Base-by-base conservation (phyloP, 2,113 vertebrate species). In the Hyperopisus bebe region DNA sequence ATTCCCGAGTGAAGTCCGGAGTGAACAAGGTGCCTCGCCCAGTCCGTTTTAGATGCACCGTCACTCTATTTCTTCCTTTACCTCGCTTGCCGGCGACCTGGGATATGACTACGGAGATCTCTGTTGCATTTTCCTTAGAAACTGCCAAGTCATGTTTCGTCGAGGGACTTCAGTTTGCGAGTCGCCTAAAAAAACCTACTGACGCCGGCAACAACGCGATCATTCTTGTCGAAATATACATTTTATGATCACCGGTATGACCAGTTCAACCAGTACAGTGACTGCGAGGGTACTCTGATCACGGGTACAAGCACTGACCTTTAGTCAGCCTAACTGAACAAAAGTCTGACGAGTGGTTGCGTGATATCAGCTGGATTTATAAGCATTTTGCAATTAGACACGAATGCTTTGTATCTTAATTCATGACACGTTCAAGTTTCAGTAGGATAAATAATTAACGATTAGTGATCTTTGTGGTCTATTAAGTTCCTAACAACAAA, bases 261-360 rank as follows among this genome's bases (percentile, higher is more conserved):
- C 88, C 11, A 35, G 88, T 88, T n/a, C n/a, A 48, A 88, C 88
- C 15, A 48, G 88, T 46, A 48, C n/a, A 74, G 86, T 47, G 3
- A 48, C 74, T 7, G 15, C 42, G 44, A 27, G 82, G 82, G 44
- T 83, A 46, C 44, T 3, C 11, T 84, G 70, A 42, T 42, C 35
- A 39, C 5, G 35, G 62, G 35, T 42, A 15, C 35, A 77, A 77
- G 17, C 15, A 39, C 35, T 19, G 74, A 80, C 31, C 74, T 42
- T 80, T 35, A 42, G 2, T 80, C 31, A 80, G 6, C 35, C 35
- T 80, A n/a, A 80, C 74, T 42, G 17, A 35, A 80, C 13, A 1
- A 17, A 80, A 39, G 13, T 42, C 35, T 80, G 42, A 19, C 31
- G 74, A 80, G 35, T 80, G 5, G 11, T 42, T 80, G 74, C 74